phyloP scores from a whole-genome alignment of 2,888 invertebrate genomes.

The Cosmorhoe ocellata region DNA sequence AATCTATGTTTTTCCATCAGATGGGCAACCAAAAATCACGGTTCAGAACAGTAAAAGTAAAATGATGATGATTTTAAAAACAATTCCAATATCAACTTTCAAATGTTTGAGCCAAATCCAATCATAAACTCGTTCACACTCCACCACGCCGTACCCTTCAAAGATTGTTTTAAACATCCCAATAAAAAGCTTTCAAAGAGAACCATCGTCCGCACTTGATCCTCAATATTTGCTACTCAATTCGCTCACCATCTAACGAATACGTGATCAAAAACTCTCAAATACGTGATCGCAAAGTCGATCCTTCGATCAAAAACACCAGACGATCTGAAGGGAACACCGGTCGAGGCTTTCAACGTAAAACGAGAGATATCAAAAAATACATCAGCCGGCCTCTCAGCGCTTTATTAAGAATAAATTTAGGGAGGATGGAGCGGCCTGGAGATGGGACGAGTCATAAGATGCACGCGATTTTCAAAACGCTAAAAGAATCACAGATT shows the following conservation, averaged over 20 bases:
- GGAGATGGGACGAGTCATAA: constrained; percentile 32
- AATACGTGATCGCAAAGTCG: constrained; percentile 32
- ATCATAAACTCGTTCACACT: constrained; percentile 1
- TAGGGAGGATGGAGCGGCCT: constrained; percentile 58
- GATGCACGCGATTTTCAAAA: constrained; percentile 20
- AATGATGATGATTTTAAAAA: too few relatives aligned
- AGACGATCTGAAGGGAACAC: constrained; percentile 53
- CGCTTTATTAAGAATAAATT: constrained; percentile 83
- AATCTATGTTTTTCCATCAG: too few relatives aligned
- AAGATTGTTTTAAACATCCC: constrained; percentile 21
- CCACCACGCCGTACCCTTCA: constrained; percentile 9
- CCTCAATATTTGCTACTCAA: constrained; percentile 23
- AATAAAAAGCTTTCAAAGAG: constrained; percentile 12
- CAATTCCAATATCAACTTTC: too few relatives aligned
- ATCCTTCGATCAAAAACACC: constrained; percentile 37
- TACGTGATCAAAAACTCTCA: constrained; percentile 37
- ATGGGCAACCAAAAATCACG: too few relatives aligned
- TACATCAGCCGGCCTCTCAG: constrained; percentile 69
- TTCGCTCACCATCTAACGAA: constrained; percentile 23
- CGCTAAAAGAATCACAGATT: too few relatives aligned
- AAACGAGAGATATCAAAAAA: constrained; percentile 79
- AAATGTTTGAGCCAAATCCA: neutral
- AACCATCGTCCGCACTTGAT: constrained; percentile 19
- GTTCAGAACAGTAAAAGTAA: too few relatives aligned
- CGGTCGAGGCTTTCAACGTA: constrained; percentile 62